Base-by-base conservation (phyloP, 2,888 invertebrate genomes). In the Zelleria hepariella region DNA sequence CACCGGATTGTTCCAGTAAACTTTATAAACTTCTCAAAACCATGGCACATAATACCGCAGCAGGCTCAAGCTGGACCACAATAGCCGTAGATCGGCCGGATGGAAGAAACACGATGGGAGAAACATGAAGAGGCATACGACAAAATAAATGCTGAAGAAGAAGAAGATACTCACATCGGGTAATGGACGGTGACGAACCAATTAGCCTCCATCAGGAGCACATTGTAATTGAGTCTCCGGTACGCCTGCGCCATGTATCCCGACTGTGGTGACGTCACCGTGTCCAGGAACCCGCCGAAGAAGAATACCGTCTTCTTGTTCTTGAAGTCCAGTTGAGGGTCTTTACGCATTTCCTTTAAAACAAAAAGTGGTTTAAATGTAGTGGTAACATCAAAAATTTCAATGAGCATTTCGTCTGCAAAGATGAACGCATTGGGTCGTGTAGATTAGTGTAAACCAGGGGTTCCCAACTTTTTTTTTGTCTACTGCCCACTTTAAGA, bases 291-390 rank as follows among this genome's bases (percentile, higher is more conserved):
- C 23, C 63, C 62, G 2, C 55, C 49, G 5, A 61, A 26, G 21
- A 59, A 62, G 8, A 65, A 6, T 1, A 63, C 20, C 3, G 62
- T 65, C 25, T 60, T 61, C 49, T 61, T 63, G 7, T 48, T 62
- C 48, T 59, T 69, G 49, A 62, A 63, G 47, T 65, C 64, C 8
- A 64, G 26, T 18, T 57, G 21, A 0, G 59, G 61, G 24, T 63
- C 58, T 7, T 59, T 58, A 0, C 61, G 60, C 4, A 65, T 59
- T 1, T 72, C 61, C 18, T 66, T 68, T 63, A 75, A 74, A 62
- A 48, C 48, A 15, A n/a, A 18, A 48, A 48, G 15, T 4, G 5
- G 4, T 7, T 48, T 48, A 48, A n/a, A 15, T 7, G 48, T 48
- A 48, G n/a, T n/a, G n/a, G 6, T 3, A 5, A 10, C 3, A 48